Conservation (phyloP, 1,140 invertebrate species). For the Anastrepha obliqua region DNA sequence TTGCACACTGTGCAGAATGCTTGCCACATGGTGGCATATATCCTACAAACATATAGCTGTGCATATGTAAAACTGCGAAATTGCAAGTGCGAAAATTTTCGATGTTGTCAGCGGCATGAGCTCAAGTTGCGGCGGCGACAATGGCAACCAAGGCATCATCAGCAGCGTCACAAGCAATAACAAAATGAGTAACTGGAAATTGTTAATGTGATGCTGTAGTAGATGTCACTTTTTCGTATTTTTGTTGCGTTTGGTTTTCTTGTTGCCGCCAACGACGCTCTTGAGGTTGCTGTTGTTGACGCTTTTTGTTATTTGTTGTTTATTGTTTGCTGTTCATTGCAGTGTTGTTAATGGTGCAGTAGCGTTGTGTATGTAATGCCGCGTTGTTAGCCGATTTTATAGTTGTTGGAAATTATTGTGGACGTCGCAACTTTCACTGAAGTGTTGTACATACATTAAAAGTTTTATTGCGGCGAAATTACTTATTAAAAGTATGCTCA, state of each 20-base stretch:
- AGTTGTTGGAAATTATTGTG: slow-evolving; percentile 42
- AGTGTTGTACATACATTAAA: slow-evolving; percentile 23
- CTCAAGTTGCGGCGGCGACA: slow-evolving; percentile 1
- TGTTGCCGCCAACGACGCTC: background rate
- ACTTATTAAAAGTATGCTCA: background rate
- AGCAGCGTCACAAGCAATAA: background rate
- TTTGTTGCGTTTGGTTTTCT: background rate
- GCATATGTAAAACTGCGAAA: background rate
- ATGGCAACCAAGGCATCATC: background rate
- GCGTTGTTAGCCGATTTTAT: background rate
- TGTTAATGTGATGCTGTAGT: slow-evolving; percentile 25
- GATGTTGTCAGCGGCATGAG: background rate
- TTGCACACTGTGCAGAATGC: background rate
- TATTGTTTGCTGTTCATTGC: background rate
- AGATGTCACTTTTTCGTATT: background rate
- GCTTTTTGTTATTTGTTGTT: background rate
- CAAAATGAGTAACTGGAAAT: background rate
- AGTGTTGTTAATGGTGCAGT: slow-evolving; percentile 18
- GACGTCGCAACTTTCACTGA: slow-evolving; percentile 31
- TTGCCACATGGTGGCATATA: background rate
- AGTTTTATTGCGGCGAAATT: slow-evolving; percentile 42
- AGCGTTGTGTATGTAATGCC: background rate
- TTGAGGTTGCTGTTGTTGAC: background rate
- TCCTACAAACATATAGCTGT: too few species aligned
- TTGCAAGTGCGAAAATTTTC: slow-evolving; percentile 41